Percentiles rank a stretch among this genome's conserved stretches.
phyloP scores from a whole-genome alignment of 53 echinoderm and acorn worm species.

The Paracentrotus lividus region DNA sequence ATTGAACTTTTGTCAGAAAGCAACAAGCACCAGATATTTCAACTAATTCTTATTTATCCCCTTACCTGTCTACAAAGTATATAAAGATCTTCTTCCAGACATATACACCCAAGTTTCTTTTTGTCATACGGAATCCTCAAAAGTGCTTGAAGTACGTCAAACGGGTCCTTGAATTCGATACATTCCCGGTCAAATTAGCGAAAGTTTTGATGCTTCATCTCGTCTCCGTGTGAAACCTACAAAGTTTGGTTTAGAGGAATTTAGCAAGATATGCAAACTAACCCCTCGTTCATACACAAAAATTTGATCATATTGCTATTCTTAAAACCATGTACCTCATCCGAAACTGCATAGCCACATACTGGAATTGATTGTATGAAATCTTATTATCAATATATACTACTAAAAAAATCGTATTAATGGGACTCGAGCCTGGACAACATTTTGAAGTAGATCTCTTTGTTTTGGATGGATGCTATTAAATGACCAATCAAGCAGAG shows the following conservation, averaged over 20 bases:
- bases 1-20: neutral
- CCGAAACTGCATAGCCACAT: too few relatives aligned
- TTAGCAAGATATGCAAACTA: neutral
- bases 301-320: too few relatives aligned
- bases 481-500: too few relatives aligned
- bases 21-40: neutral
- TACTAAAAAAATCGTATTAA: too few relatives aligned
- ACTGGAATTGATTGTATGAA: too few relatives aligned
- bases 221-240: neutral
- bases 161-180: neutral
- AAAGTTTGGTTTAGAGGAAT: slow-evolving; percentile 34
- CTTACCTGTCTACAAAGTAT: neutral
- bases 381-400: too few relatives aligned
- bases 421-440: too few relatives aligned
- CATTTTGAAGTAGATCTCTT: too few relatives aligned
- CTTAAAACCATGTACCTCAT: too few relatives aligned
- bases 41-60: neutral
- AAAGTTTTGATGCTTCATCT: slow-evolving; percentile 34
- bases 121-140: neutral
- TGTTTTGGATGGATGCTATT: too few relatives aligned
- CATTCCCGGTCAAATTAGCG: slow-evolving; percentile 29
- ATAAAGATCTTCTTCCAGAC: neutral
- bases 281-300: too few relatives aligned
- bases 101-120: neutral
- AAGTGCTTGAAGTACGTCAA: neutral